These are phyloP conservation scores for Lasioglossum figueresi DNA, from an alignment of 2,888 invertebrate species.

Conservation along the genomic window DNA sequence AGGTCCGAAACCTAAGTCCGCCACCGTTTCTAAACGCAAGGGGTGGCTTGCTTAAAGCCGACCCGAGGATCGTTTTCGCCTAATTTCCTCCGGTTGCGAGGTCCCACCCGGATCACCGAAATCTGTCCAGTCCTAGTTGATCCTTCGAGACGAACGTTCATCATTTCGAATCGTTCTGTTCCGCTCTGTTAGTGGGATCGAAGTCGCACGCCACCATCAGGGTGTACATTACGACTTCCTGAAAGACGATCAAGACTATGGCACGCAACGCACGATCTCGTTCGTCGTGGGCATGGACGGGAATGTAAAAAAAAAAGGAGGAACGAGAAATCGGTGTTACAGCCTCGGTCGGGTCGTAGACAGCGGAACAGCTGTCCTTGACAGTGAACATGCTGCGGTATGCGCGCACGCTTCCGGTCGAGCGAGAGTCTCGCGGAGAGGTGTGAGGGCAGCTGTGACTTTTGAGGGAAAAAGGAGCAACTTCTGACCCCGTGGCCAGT, in stretches of 20 bases:
- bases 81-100: conserved; percentile 4
- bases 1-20: neutral
- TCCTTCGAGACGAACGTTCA: conserved; percentile 21
- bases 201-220: conserved; percentile 36
- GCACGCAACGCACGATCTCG: conserved; percentile 55
- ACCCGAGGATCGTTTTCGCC: neutral
- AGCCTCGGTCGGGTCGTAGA: conserved; percentile 39
- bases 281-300: conserved; percentile 16
- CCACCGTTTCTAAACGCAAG: neutral
- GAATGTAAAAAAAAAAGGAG: neutral
- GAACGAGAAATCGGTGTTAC: conserved; percentile 49
- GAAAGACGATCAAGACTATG: conserved; percentile 58
- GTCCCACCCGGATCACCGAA: neutral
- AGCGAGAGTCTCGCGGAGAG: conserved; percentile 54
- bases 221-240: conserved; percentile 64
- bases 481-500: conserved; percentile 36
- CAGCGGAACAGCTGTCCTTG: conserved; percentile 70
- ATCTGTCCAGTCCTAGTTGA: neutral
- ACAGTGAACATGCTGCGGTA: conserved; percentile 70
- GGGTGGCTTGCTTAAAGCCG: neutral
- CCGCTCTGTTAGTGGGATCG: conserved; percentile 27
- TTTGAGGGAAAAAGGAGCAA: conserved; percentile 40
- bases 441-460: conserved; percentile 66
- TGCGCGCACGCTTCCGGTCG: conserved; percentile 63
- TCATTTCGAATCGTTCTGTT: conserved; percentile 37